These are phyloP conservation scores for Athalia cordata DNA, from an alignment of 2,888 invertebrate species.

Conservation along the genomic window DNA sequence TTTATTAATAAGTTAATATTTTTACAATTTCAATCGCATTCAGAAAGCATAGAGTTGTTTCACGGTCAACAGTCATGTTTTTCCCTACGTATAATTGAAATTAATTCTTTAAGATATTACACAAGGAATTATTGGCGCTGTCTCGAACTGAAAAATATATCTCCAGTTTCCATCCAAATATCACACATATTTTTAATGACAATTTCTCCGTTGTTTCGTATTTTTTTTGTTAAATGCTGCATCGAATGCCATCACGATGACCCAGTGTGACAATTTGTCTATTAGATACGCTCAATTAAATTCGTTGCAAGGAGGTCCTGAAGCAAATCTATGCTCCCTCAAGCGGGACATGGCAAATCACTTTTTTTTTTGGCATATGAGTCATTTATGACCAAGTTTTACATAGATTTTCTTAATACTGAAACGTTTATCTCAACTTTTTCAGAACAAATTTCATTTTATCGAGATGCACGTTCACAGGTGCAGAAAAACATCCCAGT, in stretches of 20 bases:
- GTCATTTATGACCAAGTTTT: conserved; percentile 46
- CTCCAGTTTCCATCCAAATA: neutral
- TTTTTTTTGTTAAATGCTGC: too few species aligned
- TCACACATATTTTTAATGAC: too few species aligned
- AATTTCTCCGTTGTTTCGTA: too few species aligned
- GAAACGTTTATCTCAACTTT: conserved; percentile 25
- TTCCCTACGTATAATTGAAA: neutral
- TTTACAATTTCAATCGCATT: conserved; percentile 39
- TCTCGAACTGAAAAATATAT: neutral
- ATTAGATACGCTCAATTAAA: neutral
- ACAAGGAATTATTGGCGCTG: neutral
- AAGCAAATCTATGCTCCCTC: conserved; percentile 50
- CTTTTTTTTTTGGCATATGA: conserved; percentile 54
- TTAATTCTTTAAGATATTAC: neutral
- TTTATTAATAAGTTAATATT: conserved; percentile 41
- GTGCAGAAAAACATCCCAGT: conserved; percentile 29
- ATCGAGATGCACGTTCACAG: neutral
- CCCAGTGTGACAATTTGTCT: neutral
- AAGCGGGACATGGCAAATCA: conserved; percentile 54
- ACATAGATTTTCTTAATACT: conserved; percentile 31
- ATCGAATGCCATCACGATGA: too few species aligned
- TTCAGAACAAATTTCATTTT: neutral
- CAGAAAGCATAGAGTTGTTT: conserved; percentile 14
- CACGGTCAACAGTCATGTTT: neutral
- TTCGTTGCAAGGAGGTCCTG: neutral